Percentiles rank a stretch among this genome's conserved stretches.
Conservation (phyloP, 1,140 invertebrate genomes). For the Temnothorax nylanderi region DNA sequence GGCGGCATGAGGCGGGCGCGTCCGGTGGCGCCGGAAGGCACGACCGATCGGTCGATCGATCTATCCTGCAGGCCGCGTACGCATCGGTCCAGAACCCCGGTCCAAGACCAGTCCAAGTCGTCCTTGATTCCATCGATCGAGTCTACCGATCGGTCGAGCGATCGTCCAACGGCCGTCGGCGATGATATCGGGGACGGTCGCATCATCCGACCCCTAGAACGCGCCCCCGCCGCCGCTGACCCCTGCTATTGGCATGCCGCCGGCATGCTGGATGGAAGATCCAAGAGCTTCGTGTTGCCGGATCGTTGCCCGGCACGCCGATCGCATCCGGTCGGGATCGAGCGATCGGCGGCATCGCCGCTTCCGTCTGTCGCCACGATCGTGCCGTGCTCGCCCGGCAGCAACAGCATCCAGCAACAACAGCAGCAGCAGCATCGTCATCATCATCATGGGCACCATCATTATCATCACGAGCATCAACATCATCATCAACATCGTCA, state of each 20-base stretch:
- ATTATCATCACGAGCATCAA: conserved; percentile 60
- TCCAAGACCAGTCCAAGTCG: conserved; percentile 13
- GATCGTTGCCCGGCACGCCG: conserved; percentile 75
- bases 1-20: conserved; percentile 60
- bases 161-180: conserved; percentile 16
- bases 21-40: conserved; percentile 19
- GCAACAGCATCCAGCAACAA: conserved; percentile 55
- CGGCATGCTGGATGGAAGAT: conserved; percentile 78
- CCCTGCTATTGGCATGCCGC: conserved; percentile 73
- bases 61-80: not conserved
- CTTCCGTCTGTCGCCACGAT: conserved; percentile 64
- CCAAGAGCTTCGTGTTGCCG: conserved; percentile 81
- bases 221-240: conserved; percentile 62
- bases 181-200: conserved; percentile 58
- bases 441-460: conserved; percentile 58
- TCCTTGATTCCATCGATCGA: conserved; percentile 26
- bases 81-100: conserved; percentile 18
- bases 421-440: conserved; percentile 52
- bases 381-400: conserved; percentile 52
- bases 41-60: conserved; percentile 26
- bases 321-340: conserved; percentile 65
- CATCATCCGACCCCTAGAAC: conserved; percentile 77
- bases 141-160: conserved; percentile 1
- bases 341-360: conserved; percentile 68
- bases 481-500: conserved; percentile 65